Conservation (phyloP, 2,797 vertebrate genomes). For the Rallus crepitans region DNA sequence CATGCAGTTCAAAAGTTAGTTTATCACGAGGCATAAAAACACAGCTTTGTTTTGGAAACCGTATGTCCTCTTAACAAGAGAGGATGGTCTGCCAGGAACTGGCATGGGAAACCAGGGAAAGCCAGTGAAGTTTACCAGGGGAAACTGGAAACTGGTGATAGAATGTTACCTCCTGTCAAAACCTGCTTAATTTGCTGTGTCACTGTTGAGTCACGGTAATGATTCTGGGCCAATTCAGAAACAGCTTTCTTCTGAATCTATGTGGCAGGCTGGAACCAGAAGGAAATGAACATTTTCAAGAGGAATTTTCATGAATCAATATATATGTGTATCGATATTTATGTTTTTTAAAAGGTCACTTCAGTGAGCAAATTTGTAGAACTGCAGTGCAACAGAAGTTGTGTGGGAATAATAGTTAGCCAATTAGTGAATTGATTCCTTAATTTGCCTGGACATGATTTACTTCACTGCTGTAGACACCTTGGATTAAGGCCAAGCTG, state of each 20-base stretch:
- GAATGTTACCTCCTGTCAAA: not conserved
- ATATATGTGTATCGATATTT: not conserved
- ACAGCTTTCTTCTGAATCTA: not conserved
- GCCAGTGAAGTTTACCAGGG: not conserved
- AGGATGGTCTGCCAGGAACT: not conserved
- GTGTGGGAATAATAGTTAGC: not conserved
- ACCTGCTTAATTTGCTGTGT: not conserved
- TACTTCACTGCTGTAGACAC: not conserved
- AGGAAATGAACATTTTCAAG: not conserved
- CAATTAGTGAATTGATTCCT: constrained; percentile 6
- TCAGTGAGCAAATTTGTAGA: not conserved
- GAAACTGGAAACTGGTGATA: not conserved
- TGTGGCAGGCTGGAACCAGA: not conserved
- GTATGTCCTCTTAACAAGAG: not conserved
- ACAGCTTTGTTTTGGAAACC: not conserved
- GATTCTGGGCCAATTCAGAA: not conserved
- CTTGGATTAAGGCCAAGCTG: constrained; percentile 34
- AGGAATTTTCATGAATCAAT: not conserved
- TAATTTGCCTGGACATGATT: constrained; percentile 37
- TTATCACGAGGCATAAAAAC: not conserved
- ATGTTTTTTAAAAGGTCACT: not conserved
- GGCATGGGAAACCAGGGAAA: not conserved
- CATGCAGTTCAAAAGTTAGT: not conserved
- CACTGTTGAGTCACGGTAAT: not conserved
- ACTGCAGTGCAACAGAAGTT: not conserved